Evolutionary conservation across 2,113 vertebrate genomes (phyloP).

Genomic region (Actinemys pallida): DNA sequence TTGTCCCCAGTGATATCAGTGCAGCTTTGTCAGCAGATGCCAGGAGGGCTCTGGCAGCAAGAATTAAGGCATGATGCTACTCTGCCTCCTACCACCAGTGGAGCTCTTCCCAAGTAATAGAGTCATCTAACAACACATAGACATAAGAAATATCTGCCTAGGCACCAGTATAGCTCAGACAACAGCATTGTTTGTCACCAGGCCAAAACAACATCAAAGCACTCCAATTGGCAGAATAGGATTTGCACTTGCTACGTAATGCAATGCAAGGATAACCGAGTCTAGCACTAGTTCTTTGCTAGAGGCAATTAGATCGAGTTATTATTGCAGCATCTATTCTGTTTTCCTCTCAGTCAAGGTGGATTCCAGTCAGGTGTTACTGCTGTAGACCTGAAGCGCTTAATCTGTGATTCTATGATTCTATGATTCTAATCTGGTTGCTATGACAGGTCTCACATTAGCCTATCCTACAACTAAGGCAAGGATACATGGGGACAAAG

Average conservation of each 20-base stretch:
- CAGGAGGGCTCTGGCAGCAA: too few species aligned
- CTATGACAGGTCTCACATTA: not conserved
- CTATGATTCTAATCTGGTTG: not conserved
- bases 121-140: not conserved
- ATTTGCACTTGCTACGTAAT: not conserved
- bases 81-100: not conserved
- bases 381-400: not conserved
- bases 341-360: not conserved
- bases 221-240: not conserved
- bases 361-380: fast-evolving
- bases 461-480: too few species aligned
- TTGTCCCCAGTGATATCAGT: too few species aligned
- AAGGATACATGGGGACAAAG: fast-evolving
- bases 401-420: not conserved
- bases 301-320: not conserved
- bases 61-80: too few species aligned
- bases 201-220: not conserved
- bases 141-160: not conserved
- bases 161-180: not conserved
- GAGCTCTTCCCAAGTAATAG: not conserved
- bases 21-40: too few species aligned
- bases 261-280: not conserved
- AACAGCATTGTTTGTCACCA: fast-evolving
- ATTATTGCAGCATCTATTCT: not conserved
- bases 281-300: not conserved